Base-by-base conservation (phyloP, 2,113 vertebrate genomes). In the Caracal caracal region DNA sequence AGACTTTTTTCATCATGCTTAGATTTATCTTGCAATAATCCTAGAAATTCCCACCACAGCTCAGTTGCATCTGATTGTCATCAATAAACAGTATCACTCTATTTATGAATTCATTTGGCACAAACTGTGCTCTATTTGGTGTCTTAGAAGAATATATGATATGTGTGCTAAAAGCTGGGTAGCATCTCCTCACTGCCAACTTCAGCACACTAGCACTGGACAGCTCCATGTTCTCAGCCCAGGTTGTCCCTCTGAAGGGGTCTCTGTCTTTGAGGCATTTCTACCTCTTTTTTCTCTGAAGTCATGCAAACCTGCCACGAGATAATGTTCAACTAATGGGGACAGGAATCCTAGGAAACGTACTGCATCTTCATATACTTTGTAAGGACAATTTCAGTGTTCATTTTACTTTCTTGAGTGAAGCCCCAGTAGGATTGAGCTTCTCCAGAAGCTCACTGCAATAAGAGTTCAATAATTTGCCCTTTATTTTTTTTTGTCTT, bases 361-460 rank as follows among this genome's bases (percentile, higher is more conserved):
- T 17, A 49, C 17, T 51, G 10, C 1, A 33, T 78, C 22, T 53
- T 70, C 19, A 30, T 81, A 7, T 59, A 11, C 3, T 63, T 63
- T 33, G 51, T 33, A 49, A 93, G 24, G 35, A 37, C 3, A 26
- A 59, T 76, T 81, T 78, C 78, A 53, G 26, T 2, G 0, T 56
- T 5, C 22, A 56, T 68, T 75, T 30, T 30, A 47, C 2, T 19
- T 12, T 24, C 6, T 47, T 28, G n/a, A 65, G 6, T 65, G n/a
- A 86, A 1, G 2, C 6, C 6, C 11, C 28, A 5, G 1, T 22
- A 11, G 33, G 1, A 40, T 1, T 73, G 22, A 82, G 8, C 17
- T 80, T 26, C 13, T 80, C 33, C 8, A 35, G 17, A 79, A 63
- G 11, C 9, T 5, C 16, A 40, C 1, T 89, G 12, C 5, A 20